Evolutionary conservation across 2,113 vertebrate species (phyloP), one percentile per base, ranked within the genome.

Genomic region (Odobenus rosmarus): DNA sequence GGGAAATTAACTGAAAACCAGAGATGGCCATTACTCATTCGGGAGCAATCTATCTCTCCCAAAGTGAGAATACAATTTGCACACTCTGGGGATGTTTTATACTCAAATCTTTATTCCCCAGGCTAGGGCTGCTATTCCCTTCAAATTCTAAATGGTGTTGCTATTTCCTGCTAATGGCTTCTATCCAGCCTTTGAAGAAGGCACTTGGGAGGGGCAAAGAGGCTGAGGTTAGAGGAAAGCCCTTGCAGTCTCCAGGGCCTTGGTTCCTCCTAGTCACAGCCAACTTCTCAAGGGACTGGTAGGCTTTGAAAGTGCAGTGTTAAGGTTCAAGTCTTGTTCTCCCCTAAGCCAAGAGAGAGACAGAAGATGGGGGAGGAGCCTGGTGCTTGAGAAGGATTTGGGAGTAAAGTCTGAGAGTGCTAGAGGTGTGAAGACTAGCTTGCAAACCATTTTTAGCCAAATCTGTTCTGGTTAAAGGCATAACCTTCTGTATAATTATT

Each of bases 1-100:
- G 91, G 61, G 86, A 97, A 97, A 97, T 97, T 97, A 98, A 97
- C 92, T 95, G 95, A 97, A 97, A 97, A 93, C 96, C 87, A 97
- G 96, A 97, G 96, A 93, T 85, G 86, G 86, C 80, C 93, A 96
- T 97, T 92, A 96, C 79, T 97, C 97, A 96, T 93, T 81, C 3
- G 86, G 89, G 97, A 97, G 86, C 93, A 95, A 95, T 97, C 82
- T 92, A 0, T 97, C 93, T 96, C 77, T 96, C 96, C 96, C 95
- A 88, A 97, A 97, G 92, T 90, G 92, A 97, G 93, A 88, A 93
- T 80, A 96, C 79, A 87, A 95, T 90, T 80, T 51, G 46, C 9
- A 97, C 64, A 85, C 93, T 94, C 96, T 77, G 90, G 92, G 96
- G 96, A 95, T 97, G 76, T 93, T 97, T 98, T 92, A 96, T 51